Conservation (phyloP, 1,140 invertebrate genomes). For the Halyomorpha halys region DNA sequence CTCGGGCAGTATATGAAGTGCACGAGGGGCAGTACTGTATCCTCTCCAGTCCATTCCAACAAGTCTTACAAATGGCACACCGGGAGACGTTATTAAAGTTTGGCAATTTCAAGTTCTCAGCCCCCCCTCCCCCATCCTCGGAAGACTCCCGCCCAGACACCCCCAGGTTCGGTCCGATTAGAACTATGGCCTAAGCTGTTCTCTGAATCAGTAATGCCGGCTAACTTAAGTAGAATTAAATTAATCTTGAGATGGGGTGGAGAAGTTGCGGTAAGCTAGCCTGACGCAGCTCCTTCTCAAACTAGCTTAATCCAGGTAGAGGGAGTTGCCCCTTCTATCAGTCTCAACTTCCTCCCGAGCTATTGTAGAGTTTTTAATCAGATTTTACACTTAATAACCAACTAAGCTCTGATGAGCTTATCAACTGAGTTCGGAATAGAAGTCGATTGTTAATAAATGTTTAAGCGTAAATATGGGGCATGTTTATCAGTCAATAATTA, state of each 20-base stretch:
- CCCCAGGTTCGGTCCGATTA: slow-evolving; percentile 7
- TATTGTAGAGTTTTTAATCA: slow-evolving; percentile 13
- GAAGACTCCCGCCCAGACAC: not conserved
- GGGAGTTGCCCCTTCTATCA: not conserved
- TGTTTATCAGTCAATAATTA: too few species aligned
- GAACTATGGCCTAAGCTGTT: slow-evolving; percentile 16
- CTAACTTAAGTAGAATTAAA: slow-evolving; percentile 18
- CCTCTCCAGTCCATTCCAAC: slow-evolving; percentile 9
- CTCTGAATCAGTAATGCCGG: slow-evolving; percentile 18
- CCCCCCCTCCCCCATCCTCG: not conserved
- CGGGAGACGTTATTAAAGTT: slow-evolving; percentile 17
- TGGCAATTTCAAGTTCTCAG: slow-evolving; percentile 15
- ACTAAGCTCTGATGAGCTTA: too few species aligned
- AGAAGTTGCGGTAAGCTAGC: slow-evolving; percentile 16
- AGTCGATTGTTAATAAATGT: too few species aligned
- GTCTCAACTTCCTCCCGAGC: not conserved
- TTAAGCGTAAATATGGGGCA: too few species aligned
- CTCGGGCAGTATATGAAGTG: too few species aligned
- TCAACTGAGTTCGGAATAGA: too few species aligned
- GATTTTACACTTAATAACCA: slow-evolving; percentile 5
- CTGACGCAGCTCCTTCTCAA: slow-evolving; percentile 17
- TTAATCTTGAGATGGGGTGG: slow-evolving; percentile 15
- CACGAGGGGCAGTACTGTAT: too few species aligned
- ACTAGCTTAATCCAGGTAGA: slow-evolving; percentile 16
- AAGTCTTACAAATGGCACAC: slow-evolving; percentile 17